phyloP scores from a whole-genome alignment of 2,888 invertebrate genomes.

The Leptinotarsa tumamoca region DNA sequence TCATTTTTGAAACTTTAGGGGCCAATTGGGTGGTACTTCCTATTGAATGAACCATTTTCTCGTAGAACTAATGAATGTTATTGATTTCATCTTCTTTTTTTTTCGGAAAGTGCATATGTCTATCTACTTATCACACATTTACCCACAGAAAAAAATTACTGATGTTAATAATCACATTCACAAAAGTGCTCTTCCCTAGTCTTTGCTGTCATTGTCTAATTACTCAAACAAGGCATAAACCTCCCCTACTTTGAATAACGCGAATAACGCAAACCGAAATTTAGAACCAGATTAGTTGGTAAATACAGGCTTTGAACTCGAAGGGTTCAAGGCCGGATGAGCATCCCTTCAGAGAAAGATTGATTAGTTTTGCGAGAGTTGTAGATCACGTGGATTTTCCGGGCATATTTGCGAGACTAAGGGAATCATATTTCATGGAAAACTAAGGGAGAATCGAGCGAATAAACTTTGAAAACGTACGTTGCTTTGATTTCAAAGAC shows the following conservation, averaged over 20 bases:
- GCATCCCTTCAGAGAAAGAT: conserved; percentile 9
- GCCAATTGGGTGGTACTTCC: too few species aligned
- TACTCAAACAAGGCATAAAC: conserved; percentile 9
- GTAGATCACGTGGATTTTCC: neutral
- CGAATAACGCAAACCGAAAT: conserved; percentile 2
- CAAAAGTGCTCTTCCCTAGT: neutral
- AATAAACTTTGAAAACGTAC: too few species aligned
- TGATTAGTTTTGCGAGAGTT: neutral
- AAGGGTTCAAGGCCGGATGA: conserved; percentile 10
- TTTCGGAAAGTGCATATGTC: too few species aligned
- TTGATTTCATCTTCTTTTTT: too few species aligned
- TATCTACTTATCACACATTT: too few species aligned
- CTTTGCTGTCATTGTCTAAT: neutral
- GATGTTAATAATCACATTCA: too few species aligned
- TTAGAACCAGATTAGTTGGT: conserved; percentile 3
- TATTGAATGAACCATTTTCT: too few species aligned
- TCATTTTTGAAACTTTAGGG: too few species aligned
- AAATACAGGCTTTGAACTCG: neutral
- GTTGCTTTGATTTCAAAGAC: too few species aligned
- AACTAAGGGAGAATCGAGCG: neutral
- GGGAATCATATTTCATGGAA: neutral
- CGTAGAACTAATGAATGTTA: too few species aligned
- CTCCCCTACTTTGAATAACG: conserved; percentile 2
- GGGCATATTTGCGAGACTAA: neutral
- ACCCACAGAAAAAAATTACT: too few species aligned